Evolutionary conservation across 2,113 vertebrate genomes (phyloP).

Genomic region (Daphoenositta chrysoptera): DNA sequence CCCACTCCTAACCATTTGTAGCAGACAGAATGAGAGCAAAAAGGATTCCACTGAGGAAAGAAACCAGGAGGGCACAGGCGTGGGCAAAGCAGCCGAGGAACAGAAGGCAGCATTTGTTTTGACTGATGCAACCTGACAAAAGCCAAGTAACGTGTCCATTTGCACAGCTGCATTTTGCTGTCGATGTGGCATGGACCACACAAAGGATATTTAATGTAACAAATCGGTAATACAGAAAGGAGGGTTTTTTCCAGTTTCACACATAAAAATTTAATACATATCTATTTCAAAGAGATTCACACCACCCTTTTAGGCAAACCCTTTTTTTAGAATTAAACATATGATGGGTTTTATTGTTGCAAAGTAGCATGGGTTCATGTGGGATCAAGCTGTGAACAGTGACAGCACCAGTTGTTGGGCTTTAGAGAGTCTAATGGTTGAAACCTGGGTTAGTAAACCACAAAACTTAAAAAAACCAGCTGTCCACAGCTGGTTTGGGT

Average conservation of each 20-base stretch:
- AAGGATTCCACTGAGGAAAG: constrained; percentile 19
- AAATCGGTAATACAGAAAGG: not conserved
- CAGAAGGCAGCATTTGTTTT: constrained; percentile 51
- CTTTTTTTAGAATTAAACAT: not conserved
- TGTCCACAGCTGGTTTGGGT: not conserved
- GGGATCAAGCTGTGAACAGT: not conserved
- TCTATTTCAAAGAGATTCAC: not conserved
- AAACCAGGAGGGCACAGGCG: not conserved
- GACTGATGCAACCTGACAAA: constrained; percentile 62
- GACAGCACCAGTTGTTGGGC: not conserved
- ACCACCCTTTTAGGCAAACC: not conserved
- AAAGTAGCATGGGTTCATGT: not conserved
- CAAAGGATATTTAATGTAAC: not conserved
- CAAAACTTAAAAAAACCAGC: not conserved
- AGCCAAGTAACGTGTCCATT: constrained; percentile 1
- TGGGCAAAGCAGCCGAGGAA: constrained; percentile 3
- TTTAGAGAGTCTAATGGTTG: not conserved
- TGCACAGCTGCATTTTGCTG: constrained; percentile 47
- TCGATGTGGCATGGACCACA: not conserved
- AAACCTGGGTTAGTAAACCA: not conserved
- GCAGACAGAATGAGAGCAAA: constrained; percentile 44
- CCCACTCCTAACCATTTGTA: constrained; percentile 25
- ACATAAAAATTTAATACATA: not conserved
- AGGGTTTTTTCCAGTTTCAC: not conserved
- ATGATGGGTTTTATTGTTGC: not conserved